These are phyloP conservation scores for Syngnathus scovelli DNA, from an alignment of 2,113 vertebrate genomes.

Conservation along the genomic window DNA sequence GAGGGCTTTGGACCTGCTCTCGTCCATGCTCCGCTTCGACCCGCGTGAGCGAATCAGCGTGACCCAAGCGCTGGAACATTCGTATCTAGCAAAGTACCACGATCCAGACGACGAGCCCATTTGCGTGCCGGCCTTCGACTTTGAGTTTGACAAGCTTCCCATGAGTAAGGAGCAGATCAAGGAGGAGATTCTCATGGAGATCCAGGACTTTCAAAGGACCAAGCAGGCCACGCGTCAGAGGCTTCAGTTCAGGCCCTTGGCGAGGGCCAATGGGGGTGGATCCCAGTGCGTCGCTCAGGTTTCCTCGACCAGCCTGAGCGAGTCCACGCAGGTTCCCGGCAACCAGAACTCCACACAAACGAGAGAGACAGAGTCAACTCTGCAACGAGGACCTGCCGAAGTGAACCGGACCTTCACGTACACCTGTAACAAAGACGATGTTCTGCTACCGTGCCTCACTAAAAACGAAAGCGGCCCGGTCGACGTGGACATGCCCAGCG, in stretches of 20 bases:
- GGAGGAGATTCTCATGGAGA: constrained; percentile 87
- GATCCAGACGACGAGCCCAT: constrained; percentile 88
- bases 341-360: constrained; percentile 36
- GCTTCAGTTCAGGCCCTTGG: constrained; percentile 79
- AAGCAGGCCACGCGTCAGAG: constrained; percentile 77
- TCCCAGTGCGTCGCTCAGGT: constrained; percentile 49
- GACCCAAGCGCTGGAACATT: constrained; percentile 79
- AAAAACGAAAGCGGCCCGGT: constrained; percentile 60
- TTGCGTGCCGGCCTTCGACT: constrained; percentile 90
- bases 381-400: constrained; percentile 43
- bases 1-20: constrained; percentile 75
- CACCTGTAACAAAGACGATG: constrained; percentile 51
- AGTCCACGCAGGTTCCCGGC: constrained; percentile 27
- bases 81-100: constrained; percentile 87
- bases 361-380: constrained; percentile 42
- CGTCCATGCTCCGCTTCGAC: constrained; percentile 81
- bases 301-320: constrained; percentile 28
- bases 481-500: constrained; percentile 90
- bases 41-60: constrained; percentile 79
- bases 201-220: constrained; percentile 82
- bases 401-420: constrained; percentile 34
- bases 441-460: constrained; percentile 49
- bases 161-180: constrained; percentile 83
- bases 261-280: constrained; percentile 36
- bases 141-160: constrained; percentile 82